Evolutionary conservation across 2,113 vertebrate species (phyloP), one percentile per base, ranked within the genome.

Genomic region (Bagarius yarrelli): DNA sequence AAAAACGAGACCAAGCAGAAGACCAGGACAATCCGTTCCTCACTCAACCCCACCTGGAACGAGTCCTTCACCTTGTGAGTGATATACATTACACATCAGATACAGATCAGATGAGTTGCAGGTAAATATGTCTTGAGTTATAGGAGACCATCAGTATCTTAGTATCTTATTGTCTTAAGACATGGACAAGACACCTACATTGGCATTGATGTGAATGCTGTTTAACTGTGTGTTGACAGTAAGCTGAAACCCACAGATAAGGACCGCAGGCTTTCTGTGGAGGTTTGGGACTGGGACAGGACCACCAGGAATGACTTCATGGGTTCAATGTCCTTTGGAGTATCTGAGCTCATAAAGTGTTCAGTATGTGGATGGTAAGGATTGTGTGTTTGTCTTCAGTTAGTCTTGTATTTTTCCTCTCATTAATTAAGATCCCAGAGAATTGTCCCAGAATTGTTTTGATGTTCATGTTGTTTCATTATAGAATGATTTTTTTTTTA

Each of bases 281-380:
- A 99, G 87, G 94, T 99, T 72, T 99, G 97, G 97, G 97, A 99
- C 89, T 99, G 97, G 97, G 97, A 99, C 86, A 93, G 97, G 52
- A 98, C 97, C 71, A 98, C 97, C 32, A 92, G 97, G 87, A 99
- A 99, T 3, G 97, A 99, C 91, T 99, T 99, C 90, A 99, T 99
- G 97, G 97, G 97, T 4, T 93, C 96, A 2, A 94, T 98, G 40
- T 99, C 97, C 8, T 99, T 99, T 32, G 97, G 97, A 0, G 96
- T 99, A 40, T 99, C 97, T 0, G 97, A 99, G 90, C 95, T 99
- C 11, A 96, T 98, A 87, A 98, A 98, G 87, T 91, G 96, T 87
- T 93, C 95, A 0, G 95, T 93, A 56, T 93, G 91, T 44, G 97
- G 97, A 87, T 99, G 97, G 97, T 99, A 92, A 90, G 50, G 5